A percentile compares a stretch with the other conserved stretches of the same genome.
Conservation (phyloP, 2,113 vertebrate species). For the Myanophis thanlyinensis region DNA sequence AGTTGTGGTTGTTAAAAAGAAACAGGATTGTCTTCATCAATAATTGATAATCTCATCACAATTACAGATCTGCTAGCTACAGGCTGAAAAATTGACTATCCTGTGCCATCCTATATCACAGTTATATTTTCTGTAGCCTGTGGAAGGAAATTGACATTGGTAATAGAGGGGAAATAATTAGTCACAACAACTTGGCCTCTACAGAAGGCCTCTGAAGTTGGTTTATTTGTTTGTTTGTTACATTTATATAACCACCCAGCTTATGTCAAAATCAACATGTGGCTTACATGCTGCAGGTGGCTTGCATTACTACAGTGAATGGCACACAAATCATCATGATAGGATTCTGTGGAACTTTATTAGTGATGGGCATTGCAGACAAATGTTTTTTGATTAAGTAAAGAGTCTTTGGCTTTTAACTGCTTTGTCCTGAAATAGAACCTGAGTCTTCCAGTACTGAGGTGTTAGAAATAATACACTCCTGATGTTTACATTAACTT, state of each 20-base stretch:
- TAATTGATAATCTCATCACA: neutral
- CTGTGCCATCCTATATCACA: neutral
- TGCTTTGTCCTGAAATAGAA: neutral
- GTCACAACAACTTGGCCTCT: neutral
- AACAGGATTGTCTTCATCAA: neutral
- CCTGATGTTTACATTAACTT: neutral
- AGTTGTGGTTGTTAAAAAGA: neutral
- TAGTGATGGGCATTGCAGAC: no score
- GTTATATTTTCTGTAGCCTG: neutral
- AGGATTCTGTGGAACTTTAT: neutral
- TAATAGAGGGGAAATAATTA: neutral
- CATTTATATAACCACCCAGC: neutral
- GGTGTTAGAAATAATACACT: neutral
- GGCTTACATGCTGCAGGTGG: neutral
- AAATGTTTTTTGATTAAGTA: neutral
- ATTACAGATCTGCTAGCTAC: neutral
- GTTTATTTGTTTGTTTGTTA: no score
- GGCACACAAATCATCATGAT: neutral
- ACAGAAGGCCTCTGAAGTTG: neutral
- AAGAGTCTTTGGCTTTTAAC: neutral
- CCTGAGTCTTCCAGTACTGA: neutral
- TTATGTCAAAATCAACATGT: neutral
- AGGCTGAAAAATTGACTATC: neutral
- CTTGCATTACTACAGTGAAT: neutral
- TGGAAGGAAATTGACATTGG: neutral